Base-by-base conservation (phyloP, 2,113 vertebrate genomes). In the Alethe castanea region DNA sequence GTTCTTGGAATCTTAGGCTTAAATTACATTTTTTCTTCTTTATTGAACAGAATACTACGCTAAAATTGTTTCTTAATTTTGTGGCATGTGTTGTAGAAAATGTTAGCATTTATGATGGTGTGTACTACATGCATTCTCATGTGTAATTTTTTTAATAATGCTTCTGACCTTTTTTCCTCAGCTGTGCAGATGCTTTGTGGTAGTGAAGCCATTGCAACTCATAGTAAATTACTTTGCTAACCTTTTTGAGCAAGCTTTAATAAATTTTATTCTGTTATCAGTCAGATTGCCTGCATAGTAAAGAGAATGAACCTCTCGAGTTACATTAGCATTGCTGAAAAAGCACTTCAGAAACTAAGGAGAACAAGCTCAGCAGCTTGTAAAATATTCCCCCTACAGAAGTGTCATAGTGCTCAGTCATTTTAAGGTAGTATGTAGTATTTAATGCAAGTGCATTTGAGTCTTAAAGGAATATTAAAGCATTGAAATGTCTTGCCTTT, bases 91-190 rank as follows among this genome's bases (percentile, higher is more conserved):
- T 73, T 84, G 25, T 1, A 31, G 72, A 71, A 89, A 66, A 66
- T 33, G 47, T 59, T 89, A 70, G 60, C n/a, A 54, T 92, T 81
- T 53, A 42, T 42, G 47, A 12, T 72, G 40, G 13, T 4, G 2
- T 78, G 67, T 74, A 56, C 40, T 90, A 67, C 45, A 28, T 2
- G 0, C 35, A 28, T 60, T 94, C 44, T 67, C 26, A 36, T 6
- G 1, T 70, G 29, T 91, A 74, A 56, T 67, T 77, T 80, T 35
- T 84, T 67, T 20, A 62, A 35, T 82, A 93, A 90, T 1, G 2
- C 28, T 48, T 38, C 36, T 94, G 90, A 91, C 95, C 84, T 94
- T 96, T 91, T 92, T 88, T 81, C 72, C 50, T 84, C 59, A 82
- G 65, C 61, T 72, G 24, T 2, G 1, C 2, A 2, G 85, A 31